phyloP scores from a whole-genome alignment of 2,888 invertebrate species.

The Orthosia cruda region DNA sequence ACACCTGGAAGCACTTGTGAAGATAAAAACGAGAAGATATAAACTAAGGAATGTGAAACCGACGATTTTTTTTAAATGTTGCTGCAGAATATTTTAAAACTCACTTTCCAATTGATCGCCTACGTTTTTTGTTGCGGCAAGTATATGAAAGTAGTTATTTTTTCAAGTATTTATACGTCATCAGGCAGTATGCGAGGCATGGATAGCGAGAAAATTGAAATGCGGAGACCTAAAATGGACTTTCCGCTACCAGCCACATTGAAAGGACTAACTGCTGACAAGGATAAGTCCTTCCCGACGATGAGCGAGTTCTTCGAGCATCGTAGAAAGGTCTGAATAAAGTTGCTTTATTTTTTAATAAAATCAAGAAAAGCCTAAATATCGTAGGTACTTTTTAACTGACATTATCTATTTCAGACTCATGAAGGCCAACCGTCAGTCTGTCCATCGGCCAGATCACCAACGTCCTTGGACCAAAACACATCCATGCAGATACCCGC shows the following conservation, averaged over 20 bases:
- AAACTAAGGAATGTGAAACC: background rate
- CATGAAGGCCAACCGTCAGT: slow-evolving; percentile 68
- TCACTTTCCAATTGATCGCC: too few relatives aligned
- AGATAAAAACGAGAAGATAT: too few relatives aligned
- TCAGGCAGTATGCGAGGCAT: slow-evolving; percentile 83
- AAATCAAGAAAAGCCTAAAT: background rate
- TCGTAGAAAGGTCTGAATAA: slow-evolving; percentile 78
- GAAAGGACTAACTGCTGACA: slow-evolving; percentile 80
- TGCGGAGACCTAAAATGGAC: slow-evolving; percentile 85
- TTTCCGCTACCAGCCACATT: slow-evolving; percentile 85
- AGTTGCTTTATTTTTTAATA: background rate
- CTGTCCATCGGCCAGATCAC: slow-evolving; percentile 72
- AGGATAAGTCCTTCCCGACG: slow-evolving; percentile 84
- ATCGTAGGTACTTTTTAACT: background rate
- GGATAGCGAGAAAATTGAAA: slow-evolving; percentile 83
- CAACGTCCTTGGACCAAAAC: slow-evolving; percentile 69
- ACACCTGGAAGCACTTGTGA: slow-evolving; percentile 2
- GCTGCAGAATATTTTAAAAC: too few relatives aligned
- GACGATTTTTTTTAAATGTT: background rate
- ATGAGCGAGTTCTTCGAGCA: slow-evolving; percentile 91
- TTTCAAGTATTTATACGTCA: slow-evolving; percentile 35
- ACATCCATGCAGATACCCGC: slow-evolving; percentile 55
- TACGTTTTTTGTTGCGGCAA: too few relatives aligned
- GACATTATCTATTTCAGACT: slow-evolving; percentile 58
- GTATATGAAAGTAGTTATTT: background rate